Conservation (phyloP, 1,140 invertebrate species). For the Drosophila bifasciata region DNA sequence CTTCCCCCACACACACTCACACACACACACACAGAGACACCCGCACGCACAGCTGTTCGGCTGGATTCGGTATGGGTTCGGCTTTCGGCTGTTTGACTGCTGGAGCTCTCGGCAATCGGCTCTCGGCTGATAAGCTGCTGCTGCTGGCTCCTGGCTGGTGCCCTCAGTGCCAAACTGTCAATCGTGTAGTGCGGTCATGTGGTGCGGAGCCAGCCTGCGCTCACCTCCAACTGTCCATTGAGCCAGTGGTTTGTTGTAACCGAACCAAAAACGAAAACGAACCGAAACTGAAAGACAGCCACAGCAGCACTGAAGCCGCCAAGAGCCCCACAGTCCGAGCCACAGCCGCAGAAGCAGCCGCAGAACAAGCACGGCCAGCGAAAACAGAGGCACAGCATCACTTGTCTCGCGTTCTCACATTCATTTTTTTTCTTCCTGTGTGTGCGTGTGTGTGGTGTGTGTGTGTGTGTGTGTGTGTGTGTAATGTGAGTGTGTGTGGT, state of each 20-base stretch:
- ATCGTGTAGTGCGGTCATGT: conserved; percentile 80
- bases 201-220: conserved; percentile 67
- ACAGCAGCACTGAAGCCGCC: conserved; percentile 2
- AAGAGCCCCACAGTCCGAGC: conserved; percentile 1
- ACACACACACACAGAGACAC: neutral
- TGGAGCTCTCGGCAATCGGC: no score
- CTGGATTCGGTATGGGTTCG: conserved; percentile 6
- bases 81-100: neutral
- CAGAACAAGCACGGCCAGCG: neutral
- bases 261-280: conserved; percentile 4
- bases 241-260: conserved; percentile 18
- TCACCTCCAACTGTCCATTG: conserved; percentile 37
- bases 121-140: conserved; percentile 35
- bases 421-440: no score
- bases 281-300: conserved; percentile 3
- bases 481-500: no score
- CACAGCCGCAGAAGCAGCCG: no score
- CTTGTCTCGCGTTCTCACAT: no score
- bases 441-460: no score
- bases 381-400: conserved; percentile 8
- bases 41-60: conserved; percentile 20
- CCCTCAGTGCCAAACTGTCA: conserved; percentile 78
- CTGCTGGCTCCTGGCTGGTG: conserved; percentile 22
- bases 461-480: no score
- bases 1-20: conserved; percentile 3